Evolutionary conservation across 1,140 invertebrate genomes (phyloP), one percentile per base, ranked within the genome.

Genomic region (Drosophila subpulchrella): DNA sequence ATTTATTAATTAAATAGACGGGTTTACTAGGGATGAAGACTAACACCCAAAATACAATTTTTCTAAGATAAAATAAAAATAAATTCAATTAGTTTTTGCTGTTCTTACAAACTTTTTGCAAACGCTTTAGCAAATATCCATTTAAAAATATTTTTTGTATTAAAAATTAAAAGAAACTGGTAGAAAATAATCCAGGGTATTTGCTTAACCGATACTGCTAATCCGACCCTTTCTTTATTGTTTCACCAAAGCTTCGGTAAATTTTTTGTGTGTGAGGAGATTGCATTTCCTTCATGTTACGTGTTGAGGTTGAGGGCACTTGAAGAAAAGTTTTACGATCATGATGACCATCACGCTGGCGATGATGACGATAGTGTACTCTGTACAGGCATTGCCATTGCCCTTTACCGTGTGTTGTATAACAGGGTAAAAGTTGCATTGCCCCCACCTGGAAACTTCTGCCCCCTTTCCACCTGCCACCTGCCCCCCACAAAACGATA

Each of bases 391-490:
- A 36, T 15, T 75, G 73, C 60, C 73, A 75, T 75, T 75, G 72
- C 73, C 73, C 73, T 66, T 76, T 76, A 15, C 50, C 11, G 32
- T 42, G 32, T 70, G 78, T 85, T 85, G 71, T 88, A 76, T 79
- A 86, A 86, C 61, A 75, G 78, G 71, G 78, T 68, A 85, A 85
- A 68, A 85, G 83, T 76, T 83, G 71, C 63, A 56, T 36, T 68
- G 50, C 55, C 74, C 53, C 30, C 46, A 36, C 27, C 36, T 20
- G 17, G 42, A 36, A 20, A 53, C 3, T 4, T 6, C 47, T 24
- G 11, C 44, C 56, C 42, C 68, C 10, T 54, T 47, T 34, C 8
- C 48, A 11, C 46, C 53, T 42, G 17, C 44, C 30, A n/a, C 27
- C 13, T 5, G 27, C 27, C 47, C 24, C 44, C 4, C 41, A 10